phyloP scores from a whole-genome alignment of 2,888 invertebrate genomes.

The Odontomyia ornata region DNA sequence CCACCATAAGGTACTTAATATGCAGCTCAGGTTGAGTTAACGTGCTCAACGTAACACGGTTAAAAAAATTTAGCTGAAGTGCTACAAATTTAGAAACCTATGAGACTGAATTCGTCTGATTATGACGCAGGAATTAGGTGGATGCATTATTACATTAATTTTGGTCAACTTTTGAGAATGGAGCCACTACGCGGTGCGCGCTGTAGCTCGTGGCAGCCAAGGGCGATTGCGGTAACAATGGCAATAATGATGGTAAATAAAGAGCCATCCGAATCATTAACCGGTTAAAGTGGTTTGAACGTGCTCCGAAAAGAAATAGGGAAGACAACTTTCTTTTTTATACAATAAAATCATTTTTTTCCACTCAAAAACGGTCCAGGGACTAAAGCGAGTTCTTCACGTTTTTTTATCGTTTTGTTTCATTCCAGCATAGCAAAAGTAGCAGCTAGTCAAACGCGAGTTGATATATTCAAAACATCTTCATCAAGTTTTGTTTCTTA shows the following conservation, averaged over 20 bases:
- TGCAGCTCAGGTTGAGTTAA: slow-evolving; percentile 2
- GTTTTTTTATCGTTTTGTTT: background rate
- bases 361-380: background rate
- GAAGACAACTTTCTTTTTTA: slow-evolving; percentile 30
- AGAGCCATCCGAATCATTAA: slow-evolving; percentile 6
- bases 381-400: background rate
- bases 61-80: background rate
- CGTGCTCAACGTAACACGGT: slow-evolving; percentile 17
- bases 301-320: slow-evolving; percentile 12
- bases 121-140: background rate
- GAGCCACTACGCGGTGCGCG: no score
- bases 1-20: slow-evolving; percentile 7
- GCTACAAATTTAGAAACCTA: no score
- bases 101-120: no score
- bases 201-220: no score
- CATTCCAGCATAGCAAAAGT: background rate
- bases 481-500: no score
- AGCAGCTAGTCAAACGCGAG: no score
- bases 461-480: no score
- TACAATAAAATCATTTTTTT: background rate
- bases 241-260: background rate
- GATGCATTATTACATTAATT: no score
- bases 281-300: slow-evolving; percentile 29
- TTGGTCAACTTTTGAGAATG: no score
- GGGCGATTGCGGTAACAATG: no score